A percentile compares a stretch with the other conserved stretches of the same genome.
phyloP scores from a whole-genome alignment of 2,888 invertebrate genomes.

The Matsumyia berberina region DNA sequence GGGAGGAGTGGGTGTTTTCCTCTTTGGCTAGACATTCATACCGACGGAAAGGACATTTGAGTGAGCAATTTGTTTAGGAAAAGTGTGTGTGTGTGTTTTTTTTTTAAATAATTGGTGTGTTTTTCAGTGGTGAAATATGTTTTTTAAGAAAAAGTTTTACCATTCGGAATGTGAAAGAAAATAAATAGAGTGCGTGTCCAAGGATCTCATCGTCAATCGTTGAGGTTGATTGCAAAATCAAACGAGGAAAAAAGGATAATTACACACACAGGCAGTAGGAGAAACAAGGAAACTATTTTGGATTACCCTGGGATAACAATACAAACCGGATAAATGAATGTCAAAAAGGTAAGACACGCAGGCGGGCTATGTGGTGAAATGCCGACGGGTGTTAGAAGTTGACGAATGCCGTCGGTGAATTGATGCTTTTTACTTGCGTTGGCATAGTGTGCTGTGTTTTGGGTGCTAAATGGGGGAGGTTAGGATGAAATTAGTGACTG shows the following conservation, averaged over 20 bases:
- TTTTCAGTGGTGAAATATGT: conserved; percentile 34
- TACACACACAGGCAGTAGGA: conserved; percentile 8
- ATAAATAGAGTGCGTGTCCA: conserved; percentile 20
- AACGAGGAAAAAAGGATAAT: conserved; percentile 31
- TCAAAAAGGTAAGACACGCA: conserved; percentile 71
- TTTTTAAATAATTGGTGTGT: no score
- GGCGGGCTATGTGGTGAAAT: conserved; percentile 26
- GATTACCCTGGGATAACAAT: conserved; percentile 71
- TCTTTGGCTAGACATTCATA: background rate
- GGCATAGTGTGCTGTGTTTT: no score
- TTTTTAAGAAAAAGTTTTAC: conserved; percentile 24
- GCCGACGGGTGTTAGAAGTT: conserved; percentile 34
- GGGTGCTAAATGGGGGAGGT: no score
- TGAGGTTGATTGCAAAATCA: conserved; percentile 1
- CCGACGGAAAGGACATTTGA: conserved; percentile 59
- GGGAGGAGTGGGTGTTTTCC: background rate
- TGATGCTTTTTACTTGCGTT: conserved; percentile 5
- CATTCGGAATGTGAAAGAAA: conserved; percentile 44
- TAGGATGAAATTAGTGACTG: no score
- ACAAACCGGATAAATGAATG: conserved; percentile 76
- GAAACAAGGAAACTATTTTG: conserved; percentile 40
- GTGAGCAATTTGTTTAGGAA: conserved; percentile 54
- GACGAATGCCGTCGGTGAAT: conserved; percentile 23
- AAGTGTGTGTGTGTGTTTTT: conserved; percentile 20
- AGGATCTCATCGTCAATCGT: conserved; percentile 9